Evolutionary conservation across 2,113 vertebrate genomes (phyloP).

Genomic region (Dicerorhinus sumatrensis): DNA sequence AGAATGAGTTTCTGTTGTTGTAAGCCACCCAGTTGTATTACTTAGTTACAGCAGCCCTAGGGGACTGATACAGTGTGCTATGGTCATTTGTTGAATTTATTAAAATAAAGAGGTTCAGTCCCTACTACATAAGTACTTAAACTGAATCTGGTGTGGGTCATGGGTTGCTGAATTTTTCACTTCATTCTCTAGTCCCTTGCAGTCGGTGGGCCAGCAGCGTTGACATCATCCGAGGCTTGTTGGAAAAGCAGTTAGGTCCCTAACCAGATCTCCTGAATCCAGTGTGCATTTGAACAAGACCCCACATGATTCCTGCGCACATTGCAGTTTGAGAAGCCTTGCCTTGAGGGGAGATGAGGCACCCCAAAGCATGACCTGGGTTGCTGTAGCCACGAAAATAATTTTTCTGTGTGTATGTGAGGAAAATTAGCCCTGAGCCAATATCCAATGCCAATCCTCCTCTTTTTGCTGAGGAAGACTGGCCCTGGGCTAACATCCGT

Average conservation of each 20-base stretch:
- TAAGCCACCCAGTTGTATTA: fast-evolving
- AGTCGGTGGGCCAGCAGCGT: fast-evolving
- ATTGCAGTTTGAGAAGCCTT: not conserved
- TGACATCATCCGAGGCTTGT: not conserved
- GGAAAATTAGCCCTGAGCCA: too few species aligned
- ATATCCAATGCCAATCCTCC: too few species aligned
- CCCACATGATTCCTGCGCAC: fast-evolving
- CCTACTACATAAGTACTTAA: fast-evolving
- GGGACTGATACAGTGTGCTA: fast-evolving
- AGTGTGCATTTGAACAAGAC: not conserved
- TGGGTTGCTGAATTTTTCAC: not conserved
- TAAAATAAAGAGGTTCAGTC: not conserved
- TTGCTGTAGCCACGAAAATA: too few species aligned
- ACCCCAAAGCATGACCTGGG: not conserved
- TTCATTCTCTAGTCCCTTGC: fast-evolving
- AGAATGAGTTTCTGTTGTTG: not conserved
- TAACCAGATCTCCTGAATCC: fast-evolving
- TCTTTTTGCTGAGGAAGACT: too few species aligned
- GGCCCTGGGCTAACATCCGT: too few species aligned
- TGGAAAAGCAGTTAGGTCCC: not conserved
- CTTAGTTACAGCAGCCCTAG: not conserved
- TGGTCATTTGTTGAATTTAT: not conserved
- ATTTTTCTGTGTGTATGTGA: too few species aligned
- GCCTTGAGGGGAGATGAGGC: not conserved
- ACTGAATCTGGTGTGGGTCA: fast-evolving